phyloP scores from a whole-genome alignment of 2,113 vertebrate species.

The Aramus guarauna region DNA sequence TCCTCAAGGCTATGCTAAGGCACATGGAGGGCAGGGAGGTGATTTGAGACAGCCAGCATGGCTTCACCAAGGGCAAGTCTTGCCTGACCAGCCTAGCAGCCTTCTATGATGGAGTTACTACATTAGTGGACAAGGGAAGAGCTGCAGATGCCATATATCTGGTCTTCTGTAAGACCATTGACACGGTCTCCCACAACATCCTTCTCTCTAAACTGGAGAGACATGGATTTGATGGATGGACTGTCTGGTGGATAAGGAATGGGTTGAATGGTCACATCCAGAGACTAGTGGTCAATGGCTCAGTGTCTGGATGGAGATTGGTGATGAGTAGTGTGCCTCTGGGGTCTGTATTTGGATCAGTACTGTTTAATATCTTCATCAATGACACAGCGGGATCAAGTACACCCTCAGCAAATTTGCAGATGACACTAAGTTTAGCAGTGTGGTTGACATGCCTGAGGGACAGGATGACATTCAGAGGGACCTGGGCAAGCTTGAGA shows the following conservation, averaged over 20 bases:
- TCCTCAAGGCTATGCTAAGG: neutral
- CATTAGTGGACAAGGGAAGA: neutral
- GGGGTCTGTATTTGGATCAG: accelerated
- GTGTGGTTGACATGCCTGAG: neutral
- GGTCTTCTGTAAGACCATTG: neutral
- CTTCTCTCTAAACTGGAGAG: neutral
- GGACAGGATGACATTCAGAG: accelerated
- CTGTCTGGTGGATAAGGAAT: neutral
- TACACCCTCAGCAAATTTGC: neutral
- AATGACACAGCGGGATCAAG: neutral
- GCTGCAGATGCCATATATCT: neutral
- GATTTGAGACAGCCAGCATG: neutral
- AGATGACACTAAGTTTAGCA: neutral
- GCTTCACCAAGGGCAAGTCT: neutral
- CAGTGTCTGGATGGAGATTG: neutral
- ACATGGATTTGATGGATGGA: neutral
- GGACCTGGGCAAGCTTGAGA: neutral
- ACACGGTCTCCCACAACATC: neutral
- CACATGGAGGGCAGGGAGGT: neutral
- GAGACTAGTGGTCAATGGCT: neutral
- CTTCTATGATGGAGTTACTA: neutral
- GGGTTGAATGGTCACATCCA: neutral
- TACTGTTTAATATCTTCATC: neutral
- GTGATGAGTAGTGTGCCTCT: neutral
- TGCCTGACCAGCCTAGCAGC: neutral